These are phyloP conservation scores for Prenolepis imparis DNA, from an alignment of 2,888 invertebrate species.

Conservation along the genomic window DNA sequence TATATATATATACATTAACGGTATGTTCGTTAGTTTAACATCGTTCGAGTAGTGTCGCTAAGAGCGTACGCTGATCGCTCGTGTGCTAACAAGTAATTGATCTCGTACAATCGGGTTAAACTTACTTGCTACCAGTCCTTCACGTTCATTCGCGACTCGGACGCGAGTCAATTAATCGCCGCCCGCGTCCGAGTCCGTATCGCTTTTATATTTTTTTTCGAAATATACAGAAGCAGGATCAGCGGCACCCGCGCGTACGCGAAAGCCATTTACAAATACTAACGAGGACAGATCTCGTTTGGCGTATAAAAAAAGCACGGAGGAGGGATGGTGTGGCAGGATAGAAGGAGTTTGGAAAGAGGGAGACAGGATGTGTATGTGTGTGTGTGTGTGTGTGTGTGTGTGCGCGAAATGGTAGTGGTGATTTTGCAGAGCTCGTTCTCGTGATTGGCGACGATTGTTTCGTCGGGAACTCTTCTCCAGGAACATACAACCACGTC, in stretches of 20 bases:
- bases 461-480: conserved; percentile 46
- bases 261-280: conserved; percentile 62
- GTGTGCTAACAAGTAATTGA: conserved; percentile 75
- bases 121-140: conserved; percentile 76
- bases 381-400: not conserved
- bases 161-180: conserved; percentile 43
- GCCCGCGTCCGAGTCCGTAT: conserved; percentile 24
- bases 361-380: not conserved
- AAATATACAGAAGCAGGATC: conserved; percentile 72
- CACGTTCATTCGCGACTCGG: conserved; percentile 38
- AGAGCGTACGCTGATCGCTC: conserved; percentile 70
- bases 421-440: conserved; percentile 33
- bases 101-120: conserved; percentile 75
- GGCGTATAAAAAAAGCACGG: conserved; percentile 56
- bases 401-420: not conserved
- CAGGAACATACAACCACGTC: conserved; percentile 55
- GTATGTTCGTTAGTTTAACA: conserved; percentile 76
- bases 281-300: conserved; percentile 57
- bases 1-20: conserved; percentile 79
- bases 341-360: not conserved
- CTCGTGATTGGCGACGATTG: conserved; percentile 14
- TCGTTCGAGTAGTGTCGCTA: conserved; percentile 73
- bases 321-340: not conserved
- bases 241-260: conserved; percentile 28
- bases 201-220: conserved; percentile 47